Percentiles rank a stretch among this genome's conserved stretches.
Conservation (phyloP, 2,113 vertebrate genomes). For the Pygathrix nemaeus region DNA sequence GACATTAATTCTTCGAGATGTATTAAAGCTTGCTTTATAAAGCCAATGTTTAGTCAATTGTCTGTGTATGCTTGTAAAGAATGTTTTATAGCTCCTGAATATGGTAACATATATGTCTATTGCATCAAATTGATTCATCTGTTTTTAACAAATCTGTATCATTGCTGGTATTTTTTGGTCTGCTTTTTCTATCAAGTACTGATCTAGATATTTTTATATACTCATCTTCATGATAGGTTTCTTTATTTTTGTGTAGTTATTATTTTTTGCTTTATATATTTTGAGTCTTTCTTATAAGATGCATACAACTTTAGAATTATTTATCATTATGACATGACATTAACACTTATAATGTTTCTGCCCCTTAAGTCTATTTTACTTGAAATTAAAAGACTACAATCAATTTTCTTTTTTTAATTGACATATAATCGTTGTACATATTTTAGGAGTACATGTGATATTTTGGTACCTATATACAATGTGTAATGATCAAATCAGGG, state of each 20-base stretch:
- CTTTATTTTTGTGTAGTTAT: neutral
- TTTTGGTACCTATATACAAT: too few species aligned
- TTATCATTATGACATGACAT: neutral
- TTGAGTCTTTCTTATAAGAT: neutral
- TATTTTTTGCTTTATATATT: neutral
- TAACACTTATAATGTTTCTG: neutral
- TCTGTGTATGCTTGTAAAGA: neutral
- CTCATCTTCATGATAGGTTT: neutral
- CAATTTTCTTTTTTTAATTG: neutral
- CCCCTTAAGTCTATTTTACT: neutral
- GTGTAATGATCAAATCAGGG: too few species aligned
- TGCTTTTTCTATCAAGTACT: neutral
- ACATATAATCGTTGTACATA: too few species aligned
- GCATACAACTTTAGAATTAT: neutral
- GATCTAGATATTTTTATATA: neutral
- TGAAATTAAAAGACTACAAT: neutral
- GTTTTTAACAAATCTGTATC: neutral
- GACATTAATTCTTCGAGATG: neutral
- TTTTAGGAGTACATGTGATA: too few species aligned
- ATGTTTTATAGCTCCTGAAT: neutral
- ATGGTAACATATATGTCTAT: neutral
- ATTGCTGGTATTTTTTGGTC: neutral
- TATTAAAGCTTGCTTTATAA: neutral
- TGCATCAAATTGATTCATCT: neutral
- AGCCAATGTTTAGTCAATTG: neutral